Percentiles rank a stretch among this genome's conserved stretches.
Evolutionary conservation across 2,888 invertebrate species (phyloP).

Genomic region (Leucophenga maculata): DNA sequence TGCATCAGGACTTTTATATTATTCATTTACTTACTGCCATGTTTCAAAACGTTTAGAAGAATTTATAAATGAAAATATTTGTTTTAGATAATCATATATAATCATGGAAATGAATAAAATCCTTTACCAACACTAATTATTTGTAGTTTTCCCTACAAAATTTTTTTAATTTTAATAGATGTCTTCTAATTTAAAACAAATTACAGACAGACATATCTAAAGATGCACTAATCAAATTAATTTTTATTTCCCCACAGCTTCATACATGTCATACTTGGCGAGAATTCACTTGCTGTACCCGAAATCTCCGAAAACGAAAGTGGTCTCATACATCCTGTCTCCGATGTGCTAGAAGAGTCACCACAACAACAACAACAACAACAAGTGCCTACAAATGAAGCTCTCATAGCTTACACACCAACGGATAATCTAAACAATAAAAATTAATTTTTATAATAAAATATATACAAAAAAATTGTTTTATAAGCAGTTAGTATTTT

Average conservation of each 20-base stretch:
- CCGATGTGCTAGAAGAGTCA: background rate
- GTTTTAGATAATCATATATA: too few relatives aligned
- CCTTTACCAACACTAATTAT: too few relatives aligned
- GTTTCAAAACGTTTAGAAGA: too few relatives aligned
- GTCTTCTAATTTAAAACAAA: too few relatives aligned
- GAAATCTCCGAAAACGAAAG: conserved; percentile 60
- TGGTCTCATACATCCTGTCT: conserved; percentile 44
- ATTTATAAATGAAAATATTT: too few relatives aligned
- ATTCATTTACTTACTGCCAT: too few relatives aligned
- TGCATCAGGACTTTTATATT: too few relatives aligned
- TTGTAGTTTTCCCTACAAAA: too few relatives aligned
- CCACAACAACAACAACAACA: conserved; percentile 15
- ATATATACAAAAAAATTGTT: too few relatives aligned
- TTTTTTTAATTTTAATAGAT: too few relatives aligned
- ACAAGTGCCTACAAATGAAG: background rate
- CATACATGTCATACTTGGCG: conserved; percentile 67
- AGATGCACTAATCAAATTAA: background rate
- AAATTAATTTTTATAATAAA: background rate
- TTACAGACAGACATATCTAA: too few relatives aligned
- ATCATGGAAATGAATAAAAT: too few relatives aligned
- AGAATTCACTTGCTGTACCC: conserved; percentile 62
- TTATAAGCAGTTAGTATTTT: background rate
- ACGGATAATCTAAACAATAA: background rate
- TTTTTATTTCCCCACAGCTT: conserved; percentile 50
- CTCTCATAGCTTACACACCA: background rate